Evolutionary conservation across 1,140 invertebrate species (phyloP), one percentile per base, ranked within the genome.

Genomic region (Brachionus plicatilis): DNA sequence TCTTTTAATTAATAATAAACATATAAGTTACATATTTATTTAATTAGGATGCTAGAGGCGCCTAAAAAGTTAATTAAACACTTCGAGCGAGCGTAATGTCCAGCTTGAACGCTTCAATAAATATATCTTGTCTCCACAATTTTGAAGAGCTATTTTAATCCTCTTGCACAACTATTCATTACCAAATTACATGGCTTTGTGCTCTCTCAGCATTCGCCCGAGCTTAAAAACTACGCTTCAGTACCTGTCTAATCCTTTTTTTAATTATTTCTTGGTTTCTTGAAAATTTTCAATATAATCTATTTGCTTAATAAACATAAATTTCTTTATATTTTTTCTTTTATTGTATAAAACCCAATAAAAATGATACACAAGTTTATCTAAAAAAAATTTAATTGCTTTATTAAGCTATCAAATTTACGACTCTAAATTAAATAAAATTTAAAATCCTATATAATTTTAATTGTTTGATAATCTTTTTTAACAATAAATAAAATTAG

Each of bases 11-110:
- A 60, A 60, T 60, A 60, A 60, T 60, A 60, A 60, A 60, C 53
- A 60, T 60, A 60, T 60, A 60, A 60, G 53, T 60, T 60, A 60
- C 53, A 60, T 60, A 60, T 60, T 60, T 60, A 60, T 60, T 60
- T 60, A 60, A 60, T 60, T 60, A 60, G 53, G 53, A 60, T 60
- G 53, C 53, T 60, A 20, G 53, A 60, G 53, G 53, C 53, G 20
- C 53, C 53, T 24, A 20, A 47, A 60, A 60, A 60, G 53, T 60
- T 60, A 60, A 60, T 60, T 20, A 60, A 60, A 20, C 53, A 60
- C 53, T 60, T 60, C 6, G 53, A 60, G 45, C 45, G 45, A 47
- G 45, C 45, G 12, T 20, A 60, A 60, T 60, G 20, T 9, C 53
- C 53, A 20, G 53, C 53, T 60, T 60, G 53, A 24, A 60, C 53